Conservation (phyloP, 1,140 invertebrate genomes). For the Heliconius hermathena region DNA sequence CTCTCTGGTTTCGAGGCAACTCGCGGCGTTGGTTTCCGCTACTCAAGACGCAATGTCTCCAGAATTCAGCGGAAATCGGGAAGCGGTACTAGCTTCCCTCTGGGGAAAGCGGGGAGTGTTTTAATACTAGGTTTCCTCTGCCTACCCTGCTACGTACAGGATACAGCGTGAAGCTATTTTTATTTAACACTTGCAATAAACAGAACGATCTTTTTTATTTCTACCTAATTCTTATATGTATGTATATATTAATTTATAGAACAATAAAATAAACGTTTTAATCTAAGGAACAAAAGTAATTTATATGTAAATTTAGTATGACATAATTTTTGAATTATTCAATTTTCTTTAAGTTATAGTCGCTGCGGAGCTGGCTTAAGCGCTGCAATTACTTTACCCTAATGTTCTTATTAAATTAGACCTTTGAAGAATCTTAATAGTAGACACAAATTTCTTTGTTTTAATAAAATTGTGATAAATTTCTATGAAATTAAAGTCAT, state of each 20-base stretch:
- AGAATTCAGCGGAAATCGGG: too few species aligned
- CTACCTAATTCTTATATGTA: too few species aligned
- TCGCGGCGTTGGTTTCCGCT: too few species aligned
- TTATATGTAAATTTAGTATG: conserved; percentile 13
- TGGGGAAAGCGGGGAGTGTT: too few species aligned
- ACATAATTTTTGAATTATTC: conserved; percentile 16
- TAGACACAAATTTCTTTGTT: not conserved
- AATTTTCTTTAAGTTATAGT: conserved; percentile 8
- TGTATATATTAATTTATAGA: not conserved
- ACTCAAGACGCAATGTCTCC: too few species aligned
- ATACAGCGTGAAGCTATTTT: too few species aligned
- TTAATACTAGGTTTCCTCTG: too few species aligned
- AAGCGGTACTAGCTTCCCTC: too few species aligned
- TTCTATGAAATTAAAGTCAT: not conserved
- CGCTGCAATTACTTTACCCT: conserved; percentile 21
- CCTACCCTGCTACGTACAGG: too few species aligned
- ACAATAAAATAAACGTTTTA: conserved; percentile 2
- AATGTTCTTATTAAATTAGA: conserved; percentile 21
- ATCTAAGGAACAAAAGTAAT: not conserved
- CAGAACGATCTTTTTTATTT: too few species aligned
- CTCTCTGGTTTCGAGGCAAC: too few species aligned
- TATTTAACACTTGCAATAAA: too few species aligned
- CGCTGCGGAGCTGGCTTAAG: conserved; percentile 15
- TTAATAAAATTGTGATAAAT: not conserved
- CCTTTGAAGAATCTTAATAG: conserved; percentile 9